Evolutionary conservation across 2,113 vertebrate genomes (phyloP).

Genomic region (Calidris pugnax): DNA sequence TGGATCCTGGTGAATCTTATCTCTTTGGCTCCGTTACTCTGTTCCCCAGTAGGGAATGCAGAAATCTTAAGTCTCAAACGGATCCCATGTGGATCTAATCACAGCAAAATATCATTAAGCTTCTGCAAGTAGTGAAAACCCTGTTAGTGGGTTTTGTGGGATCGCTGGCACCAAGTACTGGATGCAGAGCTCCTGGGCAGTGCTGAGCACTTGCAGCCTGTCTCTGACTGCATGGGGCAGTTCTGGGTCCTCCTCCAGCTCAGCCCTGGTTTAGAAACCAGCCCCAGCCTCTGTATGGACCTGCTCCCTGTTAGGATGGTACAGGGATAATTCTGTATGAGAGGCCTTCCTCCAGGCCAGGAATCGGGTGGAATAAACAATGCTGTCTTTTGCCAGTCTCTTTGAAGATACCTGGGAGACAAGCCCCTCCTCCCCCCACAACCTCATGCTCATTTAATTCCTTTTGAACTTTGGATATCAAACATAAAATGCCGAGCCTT

Average conservation of each 20-base stretch:
- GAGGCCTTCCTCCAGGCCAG: not conserved
- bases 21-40: not conserved
- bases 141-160: not conserved
- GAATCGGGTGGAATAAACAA: not conserved
- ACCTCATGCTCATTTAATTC: not conserved
- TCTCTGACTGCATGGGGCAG: not conserved
- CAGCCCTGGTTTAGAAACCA: not conserved
- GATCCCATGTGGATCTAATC: not conserved
- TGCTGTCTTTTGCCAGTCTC: not conserved
- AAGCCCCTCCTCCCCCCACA: not conserved
- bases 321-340: not conserved
- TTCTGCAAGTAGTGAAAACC: not conserved
- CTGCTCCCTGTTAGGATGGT: not conserved
- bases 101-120: not conserved
- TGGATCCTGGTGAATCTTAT: not conserved
- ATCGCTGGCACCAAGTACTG: not conserved
- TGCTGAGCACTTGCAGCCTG: not conserved
- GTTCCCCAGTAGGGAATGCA: not conserved
- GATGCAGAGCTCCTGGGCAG: not conserved
- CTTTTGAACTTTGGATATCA: not conserved
- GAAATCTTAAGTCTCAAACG: not conserved
- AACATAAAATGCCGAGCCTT: not conserved
- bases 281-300: accelerated
- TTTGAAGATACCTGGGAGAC: not conserved
- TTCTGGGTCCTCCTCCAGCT: not conserved